These are phyloP conservation scores for Chrysaora quinquecirrha DNA, from an alignment of 30 jellyfish, hydroid and myxozoan species.

Conservation along the genomic window DNA sequence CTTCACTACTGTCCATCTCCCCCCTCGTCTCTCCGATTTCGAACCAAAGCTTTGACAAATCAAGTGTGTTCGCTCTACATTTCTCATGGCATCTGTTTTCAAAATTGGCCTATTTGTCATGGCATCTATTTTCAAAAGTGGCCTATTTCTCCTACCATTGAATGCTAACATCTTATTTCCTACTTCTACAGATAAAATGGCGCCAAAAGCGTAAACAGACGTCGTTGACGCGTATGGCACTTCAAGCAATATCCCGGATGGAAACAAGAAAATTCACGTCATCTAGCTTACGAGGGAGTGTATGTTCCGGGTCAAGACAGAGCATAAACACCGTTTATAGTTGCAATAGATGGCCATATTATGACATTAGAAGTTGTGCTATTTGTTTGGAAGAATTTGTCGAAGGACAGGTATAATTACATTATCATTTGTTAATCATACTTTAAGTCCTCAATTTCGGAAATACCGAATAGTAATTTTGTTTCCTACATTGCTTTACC, in stretches of 20 bases:
- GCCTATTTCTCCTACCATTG: no score
- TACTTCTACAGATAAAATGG: constrained; percentile 61
- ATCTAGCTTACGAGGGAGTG: constrained; percentile 3
- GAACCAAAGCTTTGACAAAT: no score
- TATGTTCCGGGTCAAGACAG: constrained; percentile 57
- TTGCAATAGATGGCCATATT: constrained; percentile 73
- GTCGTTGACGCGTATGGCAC: constrained; percentile 85
- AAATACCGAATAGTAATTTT: no score
- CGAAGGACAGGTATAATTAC: constrained; percentile 76
- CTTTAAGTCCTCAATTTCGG: background rate
- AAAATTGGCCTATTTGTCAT: no score
- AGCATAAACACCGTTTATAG: constrained; percentile 50
- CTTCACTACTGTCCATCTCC: no score
- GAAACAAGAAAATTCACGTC: constrained; percentile 78
- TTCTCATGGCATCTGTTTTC: no score
- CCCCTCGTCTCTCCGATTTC: no score
- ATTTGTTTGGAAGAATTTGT: constrained; percentile 77
- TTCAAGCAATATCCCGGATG: constrained; percentile 96
- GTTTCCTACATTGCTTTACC: no score
- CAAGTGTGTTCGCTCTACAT: no score
- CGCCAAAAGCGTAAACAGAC: constrained; percentile 80
- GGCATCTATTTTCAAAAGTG: no score
- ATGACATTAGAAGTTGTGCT: constrained; percentile 75
- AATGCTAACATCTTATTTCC: no score
- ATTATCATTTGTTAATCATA: no score